A percentile compares a stretch with the other conserved stretches of the same genome.
These are phyloP conservation scores for Cosmia pyralina DNA, from an alignment of 2,888 invertebrate species.

Conservation along the genomic window DNA sequence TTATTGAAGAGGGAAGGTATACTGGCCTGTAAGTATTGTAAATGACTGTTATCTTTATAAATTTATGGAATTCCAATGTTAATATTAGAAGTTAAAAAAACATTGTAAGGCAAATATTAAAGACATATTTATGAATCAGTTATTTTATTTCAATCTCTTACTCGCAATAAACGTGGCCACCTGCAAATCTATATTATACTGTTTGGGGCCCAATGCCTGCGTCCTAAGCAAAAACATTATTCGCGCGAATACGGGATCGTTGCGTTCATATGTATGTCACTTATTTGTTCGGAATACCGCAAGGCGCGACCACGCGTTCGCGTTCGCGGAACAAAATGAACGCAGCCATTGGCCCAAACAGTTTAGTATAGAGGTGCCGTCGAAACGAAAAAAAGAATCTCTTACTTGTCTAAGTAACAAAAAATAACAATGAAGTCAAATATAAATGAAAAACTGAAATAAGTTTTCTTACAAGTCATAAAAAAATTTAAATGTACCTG, in stretches of 20 bases:
- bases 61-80: slow-evolving; percentile 45
- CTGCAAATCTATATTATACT: background rate
- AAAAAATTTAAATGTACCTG: slow-evolving; percentile 21
- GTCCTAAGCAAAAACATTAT: background rate
- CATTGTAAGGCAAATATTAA: slow-evolving; percentile 57
- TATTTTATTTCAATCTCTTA: slow-evolving; percentile 63
- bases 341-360: background rate
- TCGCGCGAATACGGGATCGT: background rate
- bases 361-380: background rate
- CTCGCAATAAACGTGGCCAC: slow-evolving; percentile 9
- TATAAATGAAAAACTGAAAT: slow-evolving; percentile 41
- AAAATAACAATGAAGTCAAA: slow-evolving; percentile 58
- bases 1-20: slow-evolving; percentile 27
- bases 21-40: slow-evolving; percentile 53
- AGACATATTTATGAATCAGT: slow-evolving; percentile 59
- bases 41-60: slow-evolving; percentile 44
- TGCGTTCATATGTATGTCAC: background rate
- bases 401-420: slow-evolving; percentile 58
- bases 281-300: background rate
- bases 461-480: slow-evolving; percentile 41
- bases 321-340: background rate
- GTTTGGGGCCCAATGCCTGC: background rate
- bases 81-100: slow-evolving; percentile 34
- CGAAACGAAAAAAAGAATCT: background rate
- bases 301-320: background rate